Conservation (phyloP, 2,797 vertebrate species). For the Pangasius sanitwongsei region DNA sequence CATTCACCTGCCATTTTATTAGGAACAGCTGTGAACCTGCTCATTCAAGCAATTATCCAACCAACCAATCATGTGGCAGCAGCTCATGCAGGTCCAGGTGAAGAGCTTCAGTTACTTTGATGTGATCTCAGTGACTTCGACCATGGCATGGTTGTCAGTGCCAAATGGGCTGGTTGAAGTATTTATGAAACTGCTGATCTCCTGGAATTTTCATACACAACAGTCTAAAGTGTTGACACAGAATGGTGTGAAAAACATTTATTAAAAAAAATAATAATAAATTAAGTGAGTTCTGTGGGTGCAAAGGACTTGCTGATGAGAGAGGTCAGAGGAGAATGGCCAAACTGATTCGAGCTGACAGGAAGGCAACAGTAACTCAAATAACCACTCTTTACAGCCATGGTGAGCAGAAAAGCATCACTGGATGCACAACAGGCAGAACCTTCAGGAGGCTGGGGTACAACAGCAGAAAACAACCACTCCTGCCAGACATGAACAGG, state of each 20-base stretch:
- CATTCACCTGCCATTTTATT: neutral
- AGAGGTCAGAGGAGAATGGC: neutral
- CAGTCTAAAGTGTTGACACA: too few relatives aligned
- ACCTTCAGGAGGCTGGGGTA: neutral
- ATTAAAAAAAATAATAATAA: too few relatives aligned
- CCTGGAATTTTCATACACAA: too few relatives aligned
- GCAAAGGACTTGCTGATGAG: neutral
- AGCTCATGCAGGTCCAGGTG: neutral
- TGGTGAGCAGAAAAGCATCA: neutral
- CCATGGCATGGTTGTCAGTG: neutral
- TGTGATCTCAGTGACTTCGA: neutral
- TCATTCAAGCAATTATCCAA: neutral
- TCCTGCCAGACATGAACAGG: neutral
- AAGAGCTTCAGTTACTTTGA: neutral
- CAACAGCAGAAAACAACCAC: neutral
- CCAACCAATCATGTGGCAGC: neutral
- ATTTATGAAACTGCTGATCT: neutral
- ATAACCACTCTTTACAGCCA: neutral
- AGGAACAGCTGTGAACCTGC: neutral
- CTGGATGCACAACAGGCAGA: neutral
- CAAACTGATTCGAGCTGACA: neutral
- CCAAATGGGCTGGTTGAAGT: neutral
- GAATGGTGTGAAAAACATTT: too few relatives aligned
- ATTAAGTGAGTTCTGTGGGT: neutral
- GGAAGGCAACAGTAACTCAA: neutral